These are phyloP conservation scores for Globodera rostochiensis DNA, from an alignment of 1,140 invertebrate species.

Conservation along the genomic window DNA sequence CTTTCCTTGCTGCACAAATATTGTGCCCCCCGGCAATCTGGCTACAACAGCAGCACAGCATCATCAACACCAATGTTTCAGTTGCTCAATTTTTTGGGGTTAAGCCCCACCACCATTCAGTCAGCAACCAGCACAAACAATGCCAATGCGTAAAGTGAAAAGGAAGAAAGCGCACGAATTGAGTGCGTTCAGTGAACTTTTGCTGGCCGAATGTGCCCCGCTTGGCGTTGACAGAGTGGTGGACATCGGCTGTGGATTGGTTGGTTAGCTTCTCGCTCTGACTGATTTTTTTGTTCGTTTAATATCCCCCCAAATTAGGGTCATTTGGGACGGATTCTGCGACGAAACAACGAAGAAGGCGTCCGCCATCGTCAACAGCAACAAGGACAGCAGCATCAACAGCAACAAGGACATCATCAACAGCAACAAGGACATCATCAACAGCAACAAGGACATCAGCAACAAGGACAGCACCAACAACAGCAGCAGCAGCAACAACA, in stretches of 20 bases:
- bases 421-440: too few species aligned
- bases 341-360: too few species aligned
- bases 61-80: too few species aligned
- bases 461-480: background rate
- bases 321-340: background rate
- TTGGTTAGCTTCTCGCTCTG: background rate
- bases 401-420: too few species aligned
- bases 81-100: too few species aligned
- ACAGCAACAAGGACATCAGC: background rate
- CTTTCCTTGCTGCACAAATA: background rate
- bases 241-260: constrained; percentile 32
- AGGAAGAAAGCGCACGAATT: constrained; percentile 31
- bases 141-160: constrained; percentile 12
- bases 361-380: background rate
- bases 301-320: background rate
- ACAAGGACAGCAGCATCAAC: background rate
- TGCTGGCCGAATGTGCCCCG: constrained; percentile 11
- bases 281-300: too few species aligned
- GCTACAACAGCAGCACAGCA: background rate
- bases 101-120: too few species aligned
- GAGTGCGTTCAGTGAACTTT: background rate
- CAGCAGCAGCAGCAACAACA: background rate
- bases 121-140: background rate
- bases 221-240: constrained; percentile 16
- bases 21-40: background rate